Base-by-base conservation (phyloP, 2,888 invertebrate genomes). In the Platynereis dumerilii region DNA sequence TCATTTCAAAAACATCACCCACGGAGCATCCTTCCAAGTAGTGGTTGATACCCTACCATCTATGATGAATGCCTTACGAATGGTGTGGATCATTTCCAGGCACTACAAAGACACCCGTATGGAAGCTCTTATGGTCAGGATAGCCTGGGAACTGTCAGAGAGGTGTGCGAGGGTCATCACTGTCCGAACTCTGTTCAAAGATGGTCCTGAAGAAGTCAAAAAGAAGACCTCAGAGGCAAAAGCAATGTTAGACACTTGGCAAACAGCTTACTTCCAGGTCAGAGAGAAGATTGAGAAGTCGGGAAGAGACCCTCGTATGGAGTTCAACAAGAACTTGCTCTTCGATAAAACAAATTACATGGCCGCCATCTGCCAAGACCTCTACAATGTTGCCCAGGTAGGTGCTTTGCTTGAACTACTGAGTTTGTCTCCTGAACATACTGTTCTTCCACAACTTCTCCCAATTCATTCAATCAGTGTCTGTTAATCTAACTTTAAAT, bases 11-110 rank as follows among this genome's bases (percentile, higher is more conserved):
- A 88, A 91, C 67, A 88, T 92, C 67, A 88, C 90, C 69, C 89
- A 89, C 66, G 88, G 89, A 39, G 88, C 89, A 0, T 89, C 91
- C 28, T 91, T 94, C 67, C 86, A 88, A 69, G 88, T 89, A 80
- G 90, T 94, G 24, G 87, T 88, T 15, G 89, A 91, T 48, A 88
- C 90, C 3, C 87, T 96, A 28, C 91, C 92, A 0, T 88, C 90
- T 64, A 85, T 95, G 69, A 91, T 94, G 86, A 91, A 93, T 70
- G 92, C 93, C 1, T 83, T 96, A 45, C 90, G 92, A 74, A 91
- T 95, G 88, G 91, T 95, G 78, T 96, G 96, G 96, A 91, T 94
- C 58, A 88, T 96, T 61, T 95, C 95, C 0, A 86, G 89, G 59
- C 92, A 93, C 76, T 96, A 92, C 81, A 89, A 87, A 0, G 95